phyloP scores from a whole-genome alignment of 1,140 invertebrate species.

The Pseudomyrmex sp. region DNA sequence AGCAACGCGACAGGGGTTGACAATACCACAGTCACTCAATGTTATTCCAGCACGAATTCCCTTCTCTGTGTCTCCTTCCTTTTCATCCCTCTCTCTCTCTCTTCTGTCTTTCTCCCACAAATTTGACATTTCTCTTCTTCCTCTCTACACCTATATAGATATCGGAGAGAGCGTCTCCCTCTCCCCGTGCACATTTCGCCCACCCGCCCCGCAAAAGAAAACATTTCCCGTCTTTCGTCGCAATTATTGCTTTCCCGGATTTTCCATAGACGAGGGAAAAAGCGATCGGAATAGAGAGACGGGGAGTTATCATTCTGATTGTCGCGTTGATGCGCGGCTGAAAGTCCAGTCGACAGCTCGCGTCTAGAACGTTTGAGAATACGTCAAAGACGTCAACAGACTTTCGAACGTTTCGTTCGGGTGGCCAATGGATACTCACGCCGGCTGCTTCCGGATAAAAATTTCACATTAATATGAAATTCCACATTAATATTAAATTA shows the following conservation, averaged over 20 bases:
- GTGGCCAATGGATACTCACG: too few species aligned
- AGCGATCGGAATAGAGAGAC: background rate
- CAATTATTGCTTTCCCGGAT: conserved; percentile 79
- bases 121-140: background rate
- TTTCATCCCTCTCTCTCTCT: conserved; percentile 9
- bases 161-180: conserved; percentile 3
- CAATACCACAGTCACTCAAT: conserved; percentile 83
- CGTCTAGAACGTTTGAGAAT: conserved; percentile 4
- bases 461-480: background rate
- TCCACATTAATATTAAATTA: background rate
- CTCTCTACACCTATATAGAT: conserved; percentile 42
- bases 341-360: conserved; percentile 43
- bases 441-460: background rate
- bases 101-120: conserved; percentile 21
- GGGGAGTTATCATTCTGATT: conserved; percentile 43
- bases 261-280: conserved; percentile 62
- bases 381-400: background rate
- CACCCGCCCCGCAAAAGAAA: conserved; percentile 76
- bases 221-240: conserved; percentile 71
- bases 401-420: background rate
- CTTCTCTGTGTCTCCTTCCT: background rate
- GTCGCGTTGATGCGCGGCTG: conserved; percentile 38
- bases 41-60: conserved; percentile 82
- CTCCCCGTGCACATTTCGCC: conserved; percentile 71
- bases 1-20: conserved; percentile 76